Conservation (phyloP, 2,797 vertebrate species). For the Gymnoscopelus braueri region DNA sequence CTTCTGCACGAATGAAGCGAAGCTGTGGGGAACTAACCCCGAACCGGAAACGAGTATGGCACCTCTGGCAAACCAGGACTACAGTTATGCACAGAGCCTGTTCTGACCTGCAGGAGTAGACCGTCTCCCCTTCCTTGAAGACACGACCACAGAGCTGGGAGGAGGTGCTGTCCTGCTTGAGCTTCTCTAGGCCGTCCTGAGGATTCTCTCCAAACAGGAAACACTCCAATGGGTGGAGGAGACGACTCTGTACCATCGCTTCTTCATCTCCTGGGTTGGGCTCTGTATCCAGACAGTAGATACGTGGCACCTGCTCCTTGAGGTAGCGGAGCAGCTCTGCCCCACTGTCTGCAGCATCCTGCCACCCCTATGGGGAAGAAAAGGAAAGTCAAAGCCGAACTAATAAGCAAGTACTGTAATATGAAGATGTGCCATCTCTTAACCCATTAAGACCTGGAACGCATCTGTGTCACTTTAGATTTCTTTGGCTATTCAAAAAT, state of each 20-base stretch:
- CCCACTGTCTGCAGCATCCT: conserved; percentile 84
- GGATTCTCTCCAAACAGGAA: conserved; percentile 94
- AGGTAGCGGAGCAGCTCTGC: conserved; percentile 85
- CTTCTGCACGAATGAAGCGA: too few species aligned
- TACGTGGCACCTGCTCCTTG: conserved; percentile 89
- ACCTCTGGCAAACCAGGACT: not conserved
- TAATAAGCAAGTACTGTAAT: too few species aligned
- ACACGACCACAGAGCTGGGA: conserved; percentile 96
- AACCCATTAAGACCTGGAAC: too few species aligned
- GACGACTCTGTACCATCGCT: conserved; percentile 78
- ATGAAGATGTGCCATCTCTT: too few species aligned
- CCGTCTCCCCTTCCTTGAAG: conserved; percentile 97
- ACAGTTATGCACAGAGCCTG: conserved; percentile 8
- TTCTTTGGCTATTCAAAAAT: too few species aligned
- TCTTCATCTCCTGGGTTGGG: conserved; percentile 88
- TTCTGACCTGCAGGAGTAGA: conserved; percentile 97
- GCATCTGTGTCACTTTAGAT: too few species aligned
- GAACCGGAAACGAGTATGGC: too few species aligned
- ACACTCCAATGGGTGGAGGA: conserved; percentile 90
- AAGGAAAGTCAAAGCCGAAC: conserved; percentile 12
- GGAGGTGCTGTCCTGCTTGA: conserved; percentile 84
- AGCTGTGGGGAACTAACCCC: too few species aligned
- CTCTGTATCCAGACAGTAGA: conserved; percentile 87
- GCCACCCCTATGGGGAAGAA: conserved; percentile 84
- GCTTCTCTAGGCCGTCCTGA: conserved; percentile 87